These are phyloP conservation scores for Sorex maritimensis DNA, from an alignment of 2,797 vertebrate species.

Conservation along the genomic window DNA sequence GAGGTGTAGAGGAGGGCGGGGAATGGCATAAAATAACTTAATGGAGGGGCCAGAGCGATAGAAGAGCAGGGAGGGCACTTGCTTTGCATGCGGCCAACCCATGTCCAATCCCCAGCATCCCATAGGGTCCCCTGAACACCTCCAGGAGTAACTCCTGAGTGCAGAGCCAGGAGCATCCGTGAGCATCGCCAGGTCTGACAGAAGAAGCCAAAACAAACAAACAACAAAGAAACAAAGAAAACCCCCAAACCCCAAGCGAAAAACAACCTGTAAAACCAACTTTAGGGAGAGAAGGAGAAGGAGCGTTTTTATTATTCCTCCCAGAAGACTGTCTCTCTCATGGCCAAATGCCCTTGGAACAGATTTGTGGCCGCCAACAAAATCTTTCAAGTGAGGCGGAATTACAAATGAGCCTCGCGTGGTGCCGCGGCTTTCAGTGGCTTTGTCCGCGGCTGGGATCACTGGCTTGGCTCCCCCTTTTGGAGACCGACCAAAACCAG, in stretches of 20 bases:
- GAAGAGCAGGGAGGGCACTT: too few species aligned
- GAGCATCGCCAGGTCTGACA: too few species aligned
- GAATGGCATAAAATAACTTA: slow-evolving; percentile 77
- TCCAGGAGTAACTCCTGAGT: too few species aligned
- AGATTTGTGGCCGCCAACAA: slow-evolving; percentile 88
- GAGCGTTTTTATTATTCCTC: slow-evolving; percentile 84
- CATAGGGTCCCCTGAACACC: too few species aligned
- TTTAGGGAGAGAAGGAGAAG: slow-evolving; percentile 66
- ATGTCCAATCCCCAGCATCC: too few species aligned
- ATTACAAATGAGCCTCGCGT: slow-evolving; percentile 90
- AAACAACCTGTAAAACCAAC: too few species aligned
- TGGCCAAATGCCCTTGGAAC: slow-evolving; percentile 84
- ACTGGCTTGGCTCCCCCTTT: slow-evolving; percentile 88
- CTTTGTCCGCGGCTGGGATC: slow-evolving; percentile 91
- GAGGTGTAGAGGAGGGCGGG: slow-evolving; percentile 80
- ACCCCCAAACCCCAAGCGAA: too few species aligned
- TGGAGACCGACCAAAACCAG: slow-evolving; percentile 90
- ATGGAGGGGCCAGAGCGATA: not conserved
- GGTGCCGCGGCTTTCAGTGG: slow-evolving; percentile 90
- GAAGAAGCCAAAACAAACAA: too few species aligned
- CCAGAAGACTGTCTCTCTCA: slow-evolving; percentile 80
- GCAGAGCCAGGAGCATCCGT: too few species aligned
- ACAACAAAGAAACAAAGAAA: too few species aligned
- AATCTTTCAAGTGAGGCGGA: slow-evolving; percentile 88
- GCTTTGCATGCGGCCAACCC: too few species aligned